A percentile compares a stretch with the other conserved stretches of the same genome.
These are phyloP conservation scores for Onchidella celtica DNA, from an alignment of 2,888 invertebrate species.

Conservation along the genomic window DNA sequence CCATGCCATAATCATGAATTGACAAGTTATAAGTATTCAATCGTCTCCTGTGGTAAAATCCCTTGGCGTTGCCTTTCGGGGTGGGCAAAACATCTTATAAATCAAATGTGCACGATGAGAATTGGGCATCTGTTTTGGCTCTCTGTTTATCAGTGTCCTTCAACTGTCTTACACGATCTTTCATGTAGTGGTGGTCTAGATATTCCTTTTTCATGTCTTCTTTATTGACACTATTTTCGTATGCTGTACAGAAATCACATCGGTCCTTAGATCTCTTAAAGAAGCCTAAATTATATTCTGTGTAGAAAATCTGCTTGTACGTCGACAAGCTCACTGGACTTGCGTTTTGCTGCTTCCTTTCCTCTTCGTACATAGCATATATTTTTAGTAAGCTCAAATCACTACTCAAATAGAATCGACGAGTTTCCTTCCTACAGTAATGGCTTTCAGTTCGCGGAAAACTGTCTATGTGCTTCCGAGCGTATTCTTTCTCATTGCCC, in stretches of 20 bases:
- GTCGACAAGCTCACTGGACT: not conserved
- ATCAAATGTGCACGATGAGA: not conserved
- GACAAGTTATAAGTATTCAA: not conserved
- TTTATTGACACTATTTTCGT: not conserved
- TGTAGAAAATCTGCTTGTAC: not conserved
- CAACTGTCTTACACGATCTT: not conserved
- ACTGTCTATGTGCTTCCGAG: not conserved
- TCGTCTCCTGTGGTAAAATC: not conserved
- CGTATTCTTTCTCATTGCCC: not conserved
- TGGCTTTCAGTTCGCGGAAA: not conserved
- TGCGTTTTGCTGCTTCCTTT: not conserved
- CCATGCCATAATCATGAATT: not conserved
- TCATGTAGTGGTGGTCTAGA: not conserved
- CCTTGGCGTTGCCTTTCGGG: not conserved
- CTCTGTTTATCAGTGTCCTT: not conserved
- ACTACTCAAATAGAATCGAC: not conserved
- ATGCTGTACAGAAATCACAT: not conserved
- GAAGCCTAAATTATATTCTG: not conserved
- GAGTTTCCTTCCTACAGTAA: not conserved
- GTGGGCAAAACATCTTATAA: not conserved
- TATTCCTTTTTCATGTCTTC: not conserved
- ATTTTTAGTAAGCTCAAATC: not conserved
- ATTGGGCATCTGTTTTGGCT: not conserved
- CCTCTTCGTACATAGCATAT: not conserved
- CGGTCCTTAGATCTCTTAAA: not conserved